A percentile compares a stretch with the other conserved stretches of the same genome.
Evolutionary conservation across 2,888 invertebrate species (phyloP).

Genomic region (Lepidocyrtoides sp.): DNA sequence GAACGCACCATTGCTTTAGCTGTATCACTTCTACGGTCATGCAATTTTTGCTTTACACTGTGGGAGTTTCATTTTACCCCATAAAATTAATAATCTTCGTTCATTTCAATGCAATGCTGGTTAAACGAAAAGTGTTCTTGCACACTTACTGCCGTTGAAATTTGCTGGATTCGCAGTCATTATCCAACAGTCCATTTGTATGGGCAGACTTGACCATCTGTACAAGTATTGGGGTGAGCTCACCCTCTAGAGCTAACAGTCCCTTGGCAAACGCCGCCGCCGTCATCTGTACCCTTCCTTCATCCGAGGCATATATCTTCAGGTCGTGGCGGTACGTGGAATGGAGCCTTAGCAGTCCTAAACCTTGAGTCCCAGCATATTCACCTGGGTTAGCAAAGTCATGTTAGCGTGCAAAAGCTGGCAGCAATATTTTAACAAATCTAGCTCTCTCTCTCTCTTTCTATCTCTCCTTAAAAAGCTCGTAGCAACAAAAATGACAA

Average conservation of each 20-base stretch:
- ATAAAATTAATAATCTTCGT: not conserved
- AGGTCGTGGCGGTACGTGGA: constrained; percentile 99
- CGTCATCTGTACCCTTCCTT: constrained; percentile 99
- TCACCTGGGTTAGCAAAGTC: constrained; percentile 87
- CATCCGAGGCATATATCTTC: constrained; percentile 99
- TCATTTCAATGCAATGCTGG: not conserved
- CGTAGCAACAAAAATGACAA: constrained; percentile 50
- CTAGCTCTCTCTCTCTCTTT: constrained; percentile 23
- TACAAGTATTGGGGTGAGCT: constrained; percentile 98
- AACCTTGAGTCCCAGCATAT: constrained; percentile 97
- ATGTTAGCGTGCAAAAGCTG: constrained; percentile 76
- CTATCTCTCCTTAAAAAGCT: constrained; percentile 32
- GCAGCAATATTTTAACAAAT: constrained; percentile 45
- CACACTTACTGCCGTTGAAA: constrained; percentile 95
- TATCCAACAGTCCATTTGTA: constrained; percentile 97
- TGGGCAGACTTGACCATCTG: constrained; percentile 99
- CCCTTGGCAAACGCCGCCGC: constrained; percentile 99
- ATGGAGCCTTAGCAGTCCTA: constrained; percentile 97
- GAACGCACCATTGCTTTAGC: constrained; percentile 86
- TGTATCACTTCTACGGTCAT: constrained; percentile 95
- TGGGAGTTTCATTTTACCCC: constrained; percentile 33
- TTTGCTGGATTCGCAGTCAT: constrained; percentile 98
- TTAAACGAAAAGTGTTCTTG: not conserved
- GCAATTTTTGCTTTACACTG: constrained; percentile 98
- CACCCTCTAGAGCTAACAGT: constrained; percentile 98